phyloP scores from a whole-genome alignment of 1,140 invertebrate species.

The Zaprionus taronus region DNA sequence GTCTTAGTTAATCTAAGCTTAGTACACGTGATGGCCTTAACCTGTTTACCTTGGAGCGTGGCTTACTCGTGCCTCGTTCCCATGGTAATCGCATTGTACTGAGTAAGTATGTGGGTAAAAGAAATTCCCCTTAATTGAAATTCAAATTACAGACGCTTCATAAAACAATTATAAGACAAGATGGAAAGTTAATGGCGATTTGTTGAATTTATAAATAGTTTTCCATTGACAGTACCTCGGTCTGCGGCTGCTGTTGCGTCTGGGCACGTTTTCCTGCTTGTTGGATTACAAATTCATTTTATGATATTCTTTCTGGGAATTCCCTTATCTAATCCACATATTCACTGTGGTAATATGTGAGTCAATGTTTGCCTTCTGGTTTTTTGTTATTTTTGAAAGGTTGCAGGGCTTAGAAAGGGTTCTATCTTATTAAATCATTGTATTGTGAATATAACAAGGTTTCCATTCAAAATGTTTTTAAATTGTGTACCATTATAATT shows the following conservation, averaged over 20 bases:
- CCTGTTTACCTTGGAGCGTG: slow-evolving; percentile 54
- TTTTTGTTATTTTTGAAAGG: neutral
- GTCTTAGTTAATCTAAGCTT: neutral
- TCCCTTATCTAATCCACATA: slow-evolving; percentile 38
- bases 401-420: neutral
- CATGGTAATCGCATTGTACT: neutral
- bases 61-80: neutral
- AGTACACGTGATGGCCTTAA: slow-evolving; percentile 54
- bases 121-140: slow-evolving; percentile 14
- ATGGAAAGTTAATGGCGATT: neutral
- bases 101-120: neutral
- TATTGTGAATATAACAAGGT: too few species aligned
- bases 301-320: slow-evolving; percentile 32
- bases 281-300: neutral
- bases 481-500: too few species aligned
- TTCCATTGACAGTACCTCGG: neutral
- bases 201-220: slow-evolving; percentile 11
- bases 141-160: neutral
- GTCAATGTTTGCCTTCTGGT: slow-evolving; percentile 3
- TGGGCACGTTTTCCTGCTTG: neutral
- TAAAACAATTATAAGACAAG: slow-evolving; percentile 2
- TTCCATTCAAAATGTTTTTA: too few species aligned
- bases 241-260: neutral
- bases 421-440: neutral
- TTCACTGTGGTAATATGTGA: slow-evolving; percentile 15